Base-by-base conservation (phyloP, 2,113 vertebrate species). In the Spermophilus dauricus region DNA sequence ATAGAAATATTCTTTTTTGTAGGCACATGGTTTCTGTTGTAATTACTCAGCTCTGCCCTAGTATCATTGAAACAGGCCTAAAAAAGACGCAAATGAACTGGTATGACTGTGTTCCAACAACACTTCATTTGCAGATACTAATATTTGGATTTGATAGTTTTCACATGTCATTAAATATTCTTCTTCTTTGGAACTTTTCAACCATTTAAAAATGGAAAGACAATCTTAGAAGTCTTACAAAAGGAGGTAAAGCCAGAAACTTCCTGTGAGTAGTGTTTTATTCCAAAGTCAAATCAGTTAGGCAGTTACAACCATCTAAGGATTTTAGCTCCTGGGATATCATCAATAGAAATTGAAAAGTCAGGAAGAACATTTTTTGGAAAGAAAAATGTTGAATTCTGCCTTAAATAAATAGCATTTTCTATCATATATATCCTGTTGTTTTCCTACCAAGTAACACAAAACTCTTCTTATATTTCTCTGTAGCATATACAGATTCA, bases 351-450 rank as follows among this genome's bases (percentile, higher is more conserved):
- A 77, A 83, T 0, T 45, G 24, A 48, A 83, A 87, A 89, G 67
- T 76, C 37, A 76, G 42, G 32, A 81, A 42, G 77, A 63, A 87
- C 51, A 28, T 34, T 61, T 88, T 73, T 20, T 61, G 30, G 5
- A 82, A 95, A 69, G 28, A 63, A 88, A 90, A 88, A 48, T 72
- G 37, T 28, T 86, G 12, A 42, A 76, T 78, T 80, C 30, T 89
- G 28, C 75, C 39, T 77, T 76, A 42, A 76, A 26, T 56, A 72
- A 69, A 75, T 61, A 86, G 42, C 4, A 12, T 89, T 89, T 77
- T 65, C 26, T 53, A 75, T 82, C 85, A 73, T 89, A 70, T 94
- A 16, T 2, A 58, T n/a, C 61, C 26, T 67, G 2, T 8, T 89
- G 20, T 76, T 96, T 86, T 37, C 39, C 45, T 82, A 12, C 67